Conservation (phyloP, 1,140 invertebrate species). For the Zelostemma sp. region DNA sequence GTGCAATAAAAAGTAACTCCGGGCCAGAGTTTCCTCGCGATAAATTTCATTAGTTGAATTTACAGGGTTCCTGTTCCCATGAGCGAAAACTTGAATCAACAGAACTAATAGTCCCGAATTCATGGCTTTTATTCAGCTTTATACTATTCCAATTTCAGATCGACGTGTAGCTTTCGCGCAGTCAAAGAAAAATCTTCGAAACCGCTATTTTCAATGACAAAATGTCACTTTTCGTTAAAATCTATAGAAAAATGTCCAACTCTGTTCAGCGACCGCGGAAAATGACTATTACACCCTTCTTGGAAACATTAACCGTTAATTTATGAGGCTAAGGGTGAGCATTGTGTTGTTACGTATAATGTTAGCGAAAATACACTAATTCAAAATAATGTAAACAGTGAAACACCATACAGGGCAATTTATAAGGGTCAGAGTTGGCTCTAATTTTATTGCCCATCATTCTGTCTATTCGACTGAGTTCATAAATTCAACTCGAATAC, state of each 20-base stretch:
- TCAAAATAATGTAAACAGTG: not conserved
- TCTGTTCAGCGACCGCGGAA: not conserved
- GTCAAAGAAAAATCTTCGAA: too few relatives aligned
- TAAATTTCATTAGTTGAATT: constrained; percentile 45
- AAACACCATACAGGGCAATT: not conserved
- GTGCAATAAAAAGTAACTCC: constrained; percentile 43
- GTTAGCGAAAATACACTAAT: not conserved
- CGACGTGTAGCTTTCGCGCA: too few relatives aligned
- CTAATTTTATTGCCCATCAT: not conserved
- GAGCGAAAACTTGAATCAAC: constrained; percentile 28
- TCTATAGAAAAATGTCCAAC: constrained; percentile 1
- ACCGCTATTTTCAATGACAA: too few relatives aligned
- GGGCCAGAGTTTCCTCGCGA: constrained; percentile 34
- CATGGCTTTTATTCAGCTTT: constrained; percentile 19
- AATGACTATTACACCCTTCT: not conserved
- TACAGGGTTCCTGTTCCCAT: constrained; percentile 26
- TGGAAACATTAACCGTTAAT: not conserved
- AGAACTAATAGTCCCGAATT: constrained; percentile 23
- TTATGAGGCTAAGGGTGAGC: not conserved
- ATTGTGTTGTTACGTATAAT: not conserved
- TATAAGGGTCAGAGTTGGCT: not conserved
- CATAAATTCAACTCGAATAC: too few relatives aligned
- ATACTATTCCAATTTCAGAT: too few relatives aligned
- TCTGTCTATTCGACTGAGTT: too few relatives aligned
- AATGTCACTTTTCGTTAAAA: not conserved